Conservation (phyloP, 2,797 vertebrate species). For the Calcarius lapponicus region DNA sequence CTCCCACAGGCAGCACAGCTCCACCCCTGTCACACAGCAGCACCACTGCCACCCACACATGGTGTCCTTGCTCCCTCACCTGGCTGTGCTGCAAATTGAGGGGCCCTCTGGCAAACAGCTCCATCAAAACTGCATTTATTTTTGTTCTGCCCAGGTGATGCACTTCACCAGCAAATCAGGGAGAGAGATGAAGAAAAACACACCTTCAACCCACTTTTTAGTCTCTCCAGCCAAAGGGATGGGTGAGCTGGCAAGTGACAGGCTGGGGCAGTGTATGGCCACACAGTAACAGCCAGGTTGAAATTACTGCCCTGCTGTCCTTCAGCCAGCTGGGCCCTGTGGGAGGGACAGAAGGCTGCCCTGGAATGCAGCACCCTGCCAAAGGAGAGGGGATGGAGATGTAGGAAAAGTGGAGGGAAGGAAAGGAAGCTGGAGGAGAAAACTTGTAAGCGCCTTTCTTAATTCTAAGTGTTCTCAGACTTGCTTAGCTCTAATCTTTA, state of each 20-base stretch:
- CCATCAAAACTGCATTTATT: not conserved
- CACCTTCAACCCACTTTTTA: not conserved
- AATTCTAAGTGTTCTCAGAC: slow-evolving; percentile 29
- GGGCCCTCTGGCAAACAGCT: not conserved
- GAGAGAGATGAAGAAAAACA: not conserved
- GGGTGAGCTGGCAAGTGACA: not conserved
- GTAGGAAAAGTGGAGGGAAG: not conserved
- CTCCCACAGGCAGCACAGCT: not conserved
- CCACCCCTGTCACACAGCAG: not conserved
- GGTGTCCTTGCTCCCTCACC: not conserved
- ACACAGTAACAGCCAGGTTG: not conserved
- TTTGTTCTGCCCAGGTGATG: not conserved
- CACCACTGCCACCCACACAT: fast-evolving
- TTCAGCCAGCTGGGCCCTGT: not conserved
- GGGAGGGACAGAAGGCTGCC: not conserved
- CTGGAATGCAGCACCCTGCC: not conserved
- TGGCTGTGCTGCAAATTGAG: fast-evolving
- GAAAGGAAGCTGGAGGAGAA: not conserved
- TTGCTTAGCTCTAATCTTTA: slow-evolving; percentile 56
- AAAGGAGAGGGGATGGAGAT: not conserved
- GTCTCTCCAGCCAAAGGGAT: not conserved
- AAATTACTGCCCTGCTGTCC: not conserved
- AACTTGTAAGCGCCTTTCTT: not conserved
- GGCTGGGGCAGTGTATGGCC: not conserved
- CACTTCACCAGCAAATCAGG: not conserved